Base-by-base conservation (phyloP, 2,888 invertebrate species). In the Leptodirus hochenwartii region DNA sequence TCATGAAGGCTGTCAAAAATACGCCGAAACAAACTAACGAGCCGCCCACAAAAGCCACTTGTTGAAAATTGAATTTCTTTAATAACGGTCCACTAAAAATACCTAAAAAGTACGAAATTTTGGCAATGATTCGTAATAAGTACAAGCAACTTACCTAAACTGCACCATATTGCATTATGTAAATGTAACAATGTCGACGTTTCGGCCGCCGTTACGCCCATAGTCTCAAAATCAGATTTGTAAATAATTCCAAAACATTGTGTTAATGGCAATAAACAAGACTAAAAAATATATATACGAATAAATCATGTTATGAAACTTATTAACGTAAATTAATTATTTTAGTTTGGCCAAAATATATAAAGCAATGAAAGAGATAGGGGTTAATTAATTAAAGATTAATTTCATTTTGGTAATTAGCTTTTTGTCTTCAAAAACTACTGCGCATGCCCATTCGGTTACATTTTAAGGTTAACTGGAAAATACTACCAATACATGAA, bases 191-290 rank as follows among this genome's bases (percentile, higher is more conserved):
- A 45, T 34, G 58, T 47, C 3, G 58, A 57, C 6, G 50, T 55
- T 43, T 57, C 43, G 1, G 56, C 53, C 4, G 51, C 51, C 4
- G 49, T 46, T 25, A 58, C 49, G 12, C 46, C 47, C 41, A 54
- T 45, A 9, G 34, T 40, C 15, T 40, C 23, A 30, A 59, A 58
- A 25, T 54, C 52, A 12, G 47, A 45, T 34, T 49, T 41, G 40
- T 52, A 59, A 28, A 59, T 53, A 22, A 59, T 46, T 5, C 58
- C 58, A 37, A 58, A 59, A 38, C 51, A 54, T 45, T 56, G 54
- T 33, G 51, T 48, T 17, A 58, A 37, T 3, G 56, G 55, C 14
- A 53, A 40, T 15, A 56, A 36, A 17, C 51, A 45, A 13, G 53
- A 40, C 58, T 59, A 38, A 27, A 51, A 51, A 34, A 29, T 29